A percentile compares a stretch with the other conserved stretches of the same genome.
These are phyloP conservation scores for Albula glossodonta DNA, from an alignment of 2,113 vertebrate genomes.

Conservation along the genomic window DNA sequence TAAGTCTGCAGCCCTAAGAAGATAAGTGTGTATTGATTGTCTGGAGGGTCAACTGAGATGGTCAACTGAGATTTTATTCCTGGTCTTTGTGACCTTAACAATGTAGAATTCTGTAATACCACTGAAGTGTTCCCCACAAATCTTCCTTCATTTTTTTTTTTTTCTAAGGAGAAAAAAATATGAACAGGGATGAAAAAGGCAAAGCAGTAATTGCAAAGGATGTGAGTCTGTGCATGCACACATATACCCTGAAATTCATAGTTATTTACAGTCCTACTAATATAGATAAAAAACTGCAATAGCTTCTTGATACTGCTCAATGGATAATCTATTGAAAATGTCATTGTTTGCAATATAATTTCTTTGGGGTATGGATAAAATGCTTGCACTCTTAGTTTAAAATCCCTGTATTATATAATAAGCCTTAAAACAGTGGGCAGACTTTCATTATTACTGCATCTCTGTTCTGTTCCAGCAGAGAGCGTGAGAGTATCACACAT, in stretches of 20 bases:
- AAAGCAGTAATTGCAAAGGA: background rate
- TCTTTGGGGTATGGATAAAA: background rate
- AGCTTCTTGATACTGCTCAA: background rate
- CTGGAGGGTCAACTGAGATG: no score
- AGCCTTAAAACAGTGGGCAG: background rate
- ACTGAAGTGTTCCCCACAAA: no score
- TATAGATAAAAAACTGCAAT: background rate
- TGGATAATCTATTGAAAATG: background rate
- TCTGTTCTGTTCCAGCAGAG: slow-evolving; percentile 8
- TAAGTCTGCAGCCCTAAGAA: no score
- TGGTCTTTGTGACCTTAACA: no score
- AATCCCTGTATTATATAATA: slow-evolving; percentile 42
- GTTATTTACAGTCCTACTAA: no score
- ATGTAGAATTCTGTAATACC: no score
- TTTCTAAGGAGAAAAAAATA: no score
- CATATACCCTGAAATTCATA: no score
- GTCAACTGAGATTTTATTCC: no score
- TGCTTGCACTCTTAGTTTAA: slow-evolving; percentile 7
- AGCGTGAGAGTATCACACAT: background rate
- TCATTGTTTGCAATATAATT: background rate
- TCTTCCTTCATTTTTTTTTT: no score
- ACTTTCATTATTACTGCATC: slow-evolving; percentile 33
- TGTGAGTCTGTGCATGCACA: background rate
- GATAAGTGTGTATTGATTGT: no score
- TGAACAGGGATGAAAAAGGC: background rate